Conservation (phyloP, 2,888 invertebrate species). For the Drosophila ezoana region DNA sequence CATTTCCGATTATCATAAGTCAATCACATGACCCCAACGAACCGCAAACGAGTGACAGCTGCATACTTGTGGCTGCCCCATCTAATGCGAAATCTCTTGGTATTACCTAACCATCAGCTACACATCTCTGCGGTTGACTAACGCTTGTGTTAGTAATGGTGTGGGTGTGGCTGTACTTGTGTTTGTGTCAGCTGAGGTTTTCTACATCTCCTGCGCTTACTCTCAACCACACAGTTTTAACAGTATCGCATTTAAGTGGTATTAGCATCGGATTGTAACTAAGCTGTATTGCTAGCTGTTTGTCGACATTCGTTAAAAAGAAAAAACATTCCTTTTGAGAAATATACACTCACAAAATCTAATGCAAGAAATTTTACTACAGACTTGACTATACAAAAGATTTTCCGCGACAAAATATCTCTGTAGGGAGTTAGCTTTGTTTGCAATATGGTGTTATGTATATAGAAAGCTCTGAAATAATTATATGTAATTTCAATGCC, state of each 20-base stretch:
- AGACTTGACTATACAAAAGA: too few species aligned
- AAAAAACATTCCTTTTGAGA: not conserved
- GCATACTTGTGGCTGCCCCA: conserved; percentile 58
- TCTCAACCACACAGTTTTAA: conserved; percentile 10
- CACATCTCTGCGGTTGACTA: conserved; percentile 62
- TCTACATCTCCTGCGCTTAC: conserved; percentile 10
- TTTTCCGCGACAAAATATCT: too few species aligned
- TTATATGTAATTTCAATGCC: not conserved
- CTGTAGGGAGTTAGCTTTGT: not conserved
- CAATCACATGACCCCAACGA: conserved; percentile 47
- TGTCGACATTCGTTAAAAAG: not conserved
- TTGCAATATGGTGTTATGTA: not conserved
- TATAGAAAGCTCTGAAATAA: not conserved
- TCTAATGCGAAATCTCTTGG: conserved; percentile 33
- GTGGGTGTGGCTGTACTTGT: conserved; percentile 5
- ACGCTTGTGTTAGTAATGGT: conserved; percentile 28
- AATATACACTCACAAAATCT: not conserved
- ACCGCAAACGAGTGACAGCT: conserved; percentile 55
- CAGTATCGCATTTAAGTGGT: conserved; percentile 31
- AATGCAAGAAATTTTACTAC: not conserved
- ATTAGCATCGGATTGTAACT: conserved; percentile 27
- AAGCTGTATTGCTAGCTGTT: conserved; percentile 9
- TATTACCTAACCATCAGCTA: conserved; percentile 63
- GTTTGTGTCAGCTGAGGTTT: conserved; percentile 24
- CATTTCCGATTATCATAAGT: conserved; percentile 58